Conservation (phyloP, 2,113 vertebrate genomes). For the Myrmophylax atrothorax region DNA sequence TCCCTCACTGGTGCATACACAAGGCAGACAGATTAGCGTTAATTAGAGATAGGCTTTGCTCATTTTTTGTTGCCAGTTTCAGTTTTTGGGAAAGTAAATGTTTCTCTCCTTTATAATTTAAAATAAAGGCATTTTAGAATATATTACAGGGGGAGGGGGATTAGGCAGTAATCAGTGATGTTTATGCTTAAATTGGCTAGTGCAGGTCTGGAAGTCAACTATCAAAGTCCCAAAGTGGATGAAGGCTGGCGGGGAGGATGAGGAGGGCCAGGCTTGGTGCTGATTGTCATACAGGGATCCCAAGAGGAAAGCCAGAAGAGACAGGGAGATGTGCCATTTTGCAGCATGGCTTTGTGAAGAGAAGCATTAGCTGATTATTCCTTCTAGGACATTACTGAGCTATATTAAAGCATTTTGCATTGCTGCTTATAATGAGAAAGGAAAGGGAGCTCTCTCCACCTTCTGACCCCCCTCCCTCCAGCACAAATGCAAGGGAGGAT, state of each 20-base stretch:
- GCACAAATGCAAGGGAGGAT: constrained; percentile 35
- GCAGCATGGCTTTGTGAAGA: neutral
- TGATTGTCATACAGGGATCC: neutral
- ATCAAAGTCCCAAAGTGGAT: neutral
- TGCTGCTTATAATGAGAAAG: constrained; percentile 35
- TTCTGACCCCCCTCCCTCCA: constrained; percentile 42
- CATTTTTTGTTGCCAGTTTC: constrained; percentile 54
- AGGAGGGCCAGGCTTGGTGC: neutral
- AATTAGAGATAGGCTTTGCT: constrained; percentile 57
- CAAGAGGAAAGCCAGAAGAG: neutral
- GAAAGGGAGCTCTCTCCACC: constrained; percentile 22
- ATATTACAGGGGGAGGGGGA: accelerated
- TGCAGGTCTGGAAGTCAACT: neutral
- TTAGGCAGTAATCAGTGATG: neutral
- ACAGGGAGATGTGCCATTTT: neutral
- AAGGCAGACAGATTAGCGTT: constrained; percentile 47
- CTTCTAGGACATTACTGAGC: constrained; percentile 18
- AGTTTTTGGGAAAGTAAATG: constrained; percentile 26
- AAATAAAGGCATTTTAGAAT: neutral
- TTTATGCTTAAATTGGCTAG: neutral
- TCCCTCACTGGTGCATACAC: neutral
- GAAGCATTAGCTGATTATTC: constrained; percentile 15
- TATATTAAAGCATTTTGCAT: constrained; percentile 43
- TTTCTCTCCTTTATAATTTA: constrained; percentile 46
- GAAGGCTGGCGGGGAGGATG: accelerated